These are phyloP conservation scores for Lethenteron reissneri DNA, from an alignment of 2,113 vertebrate species.

Conservation along the genomic window DNA sequence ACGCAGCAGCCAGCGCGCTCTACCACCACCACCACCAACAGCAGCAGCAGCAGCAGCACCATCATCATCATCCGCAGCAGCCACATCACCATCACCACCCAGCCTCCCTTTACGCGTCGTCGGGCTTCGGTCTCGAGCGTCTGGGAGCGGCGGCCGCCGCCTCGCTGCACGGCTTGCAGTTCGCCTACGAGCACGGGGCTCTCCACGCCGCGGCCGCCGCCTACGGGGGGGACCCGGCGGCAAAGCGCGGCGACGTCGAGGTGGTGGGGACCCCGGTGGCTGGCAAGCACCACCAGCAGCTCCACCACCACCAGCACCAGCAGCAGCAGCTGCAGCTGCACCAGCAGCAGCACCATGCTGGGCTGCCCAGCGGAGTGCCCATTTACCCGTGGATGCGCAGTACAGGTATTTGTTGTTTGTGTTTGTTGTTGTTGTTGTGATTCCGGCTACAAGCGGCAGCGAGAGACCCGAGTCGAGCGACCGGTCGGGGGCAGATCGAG, in stretches of 20 bases:
- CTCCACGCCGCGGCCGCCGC: not conserved
- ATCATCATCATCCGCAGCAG: too few species aligned
- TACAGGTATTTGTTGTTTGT: not conserved
- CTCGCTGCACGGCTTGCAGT: not conserved
- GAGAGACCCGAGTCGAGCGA: too few species aligned
- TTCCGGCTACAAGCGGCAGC: too few species aligned
- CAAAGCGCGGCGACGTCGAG: not conserved
- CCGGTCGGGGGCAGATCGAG: too few species aligned
- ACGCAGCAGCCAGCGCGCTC: too few species aligned
- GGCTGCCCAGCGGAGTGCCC: not conserved
- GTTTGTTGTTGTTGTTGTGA: too few species aligned
- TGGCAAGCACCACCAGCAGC: not conserved
- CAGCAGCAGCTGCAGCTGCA: too few species aligned
- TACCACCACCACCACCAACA: too few species aligned
- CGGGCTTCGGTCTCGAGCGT: not conserved
- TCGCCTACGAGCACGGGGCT: not conserved
- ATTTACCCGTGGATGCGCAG: conserved; percentile 6
- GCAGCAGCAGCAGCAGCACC: too few species aligned
- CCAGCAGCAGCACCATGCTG: not conserved
- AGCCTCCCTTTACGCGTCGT: not conserved
- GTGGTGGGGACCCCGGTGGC: not conserved
- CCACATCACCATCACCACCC: not conserved
- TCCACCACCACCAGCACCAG: too few species aligned
- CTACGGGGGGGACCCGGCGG: not conserved
- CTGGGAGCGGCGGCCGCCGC: not conserved